These are phyloP conservation scores for Pseudorhiza aurosa DNA, from an alignment of 30 jellyfish, hydroid and myxozoan species.

Conservation along the genomic window DNA sequence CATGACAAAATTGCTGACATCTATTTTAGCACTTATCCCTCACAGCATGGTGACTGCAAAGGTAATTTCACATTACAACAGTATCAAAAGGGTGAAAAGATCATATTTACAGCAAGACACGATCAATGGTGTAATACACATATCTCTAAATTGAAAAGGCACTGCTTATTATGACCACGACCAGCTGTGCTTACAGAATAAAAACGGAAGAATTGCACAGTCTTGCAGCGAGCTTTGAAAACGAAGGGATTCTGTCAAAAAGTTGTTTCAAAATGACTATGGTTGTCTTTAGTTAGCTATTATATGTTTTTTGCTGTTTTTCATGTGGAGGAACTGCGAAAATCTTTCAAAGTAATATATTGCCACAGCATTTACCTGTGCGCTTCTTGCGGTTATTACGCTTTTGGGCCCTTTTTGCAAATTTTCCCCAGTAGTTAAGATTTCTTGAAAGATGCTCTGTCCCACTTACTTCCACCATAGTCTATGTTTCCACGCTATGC, in stretches of 20 bases:
- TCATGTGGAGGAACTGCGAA: no score
- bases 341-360: no score
- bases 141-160: slow-evolving; percentile 24
- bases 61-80: slow-evolving; percentile 46
- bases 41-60: slow-evolving; percentile 61
- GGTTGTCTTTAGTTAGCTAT: not conserved
- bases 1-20: slow-evolving; percentile 35
- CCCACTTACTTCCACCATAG: no score
- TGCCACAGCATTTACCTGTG: no score
- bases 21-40: slow-evolving; percentile 28
- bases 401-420: no score
- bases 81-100: slow-evolving; percentile 16
- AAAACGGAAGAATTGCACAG: slow-evolving; percentile 9
- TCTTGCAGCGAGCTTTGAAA: not conserved
- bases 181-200: slow-evolving; percentile 29
- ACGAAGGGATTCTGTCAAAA: not conserved
- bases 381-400: no score
- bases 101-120: slow-evolving; percentile 11
- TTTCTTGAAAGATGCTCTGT: no score
- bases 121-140: slow-evolving; percentile 6
- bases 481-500: no score
- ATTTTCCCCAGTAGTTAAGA: no score
- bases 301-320: no score
- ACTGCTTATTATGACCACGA: slow-evolving; percentile 47
- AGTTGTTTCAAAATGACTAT: not conserved